A percentile compares a stretch with the other conserved stretches of the same genome.
These are phyloP conservation scores for Thinocorus orbignyianus DNA, from an alignment of 2,113 vertebrate species.

Conservation along the genomic window DNA sequence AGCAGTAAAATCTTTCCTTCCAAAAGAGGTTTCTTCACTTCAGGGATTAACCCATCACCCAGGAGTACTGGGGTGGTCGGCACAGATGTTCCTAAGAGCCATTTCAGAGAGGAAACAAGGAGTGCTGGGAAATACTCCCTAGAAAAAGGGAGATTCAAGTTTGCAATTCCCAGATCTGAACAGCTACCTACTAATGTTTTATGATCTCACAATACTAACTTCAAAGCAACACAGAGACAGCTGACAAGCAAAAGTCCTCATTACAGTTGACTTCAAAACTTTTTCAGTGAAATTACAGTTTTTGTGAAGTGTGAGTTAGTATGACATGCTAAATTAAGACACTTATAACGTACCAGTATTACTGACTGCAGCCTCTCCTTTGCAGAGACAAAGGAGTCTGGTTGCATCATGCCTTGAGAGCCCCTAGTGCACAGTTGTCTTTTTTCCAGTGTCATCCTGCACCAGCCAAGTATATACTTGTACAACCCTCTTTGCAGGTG, in stretches of 20 bases:
- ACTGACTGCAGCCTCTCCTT: not conserved
- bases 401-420: not conserved
- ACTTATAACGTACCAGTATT: not conserved
- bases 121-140: not conserved
- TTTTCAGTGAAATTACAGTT: not conserved
- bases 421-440: not conserved
- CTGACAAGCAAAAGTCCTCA: not conserved
- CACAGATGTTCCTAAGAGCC: not conserved
- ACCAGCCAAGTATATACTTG: not conserved
- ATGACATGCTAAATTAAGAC: not conserved
- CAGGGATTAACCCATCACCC: not conserved
- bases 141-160: not conserved
- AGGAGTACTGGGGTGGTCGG: not conserved
- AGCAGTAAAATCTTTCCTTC: not conserved
- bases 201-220: not conserved
- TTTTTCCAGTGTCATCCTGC: not conserved
- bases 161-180: not conserved
- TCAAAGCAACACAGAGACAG: not conserved
- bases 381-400: not conserved
- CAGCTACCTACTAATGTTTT: not conserved
- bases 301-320: not conserved
- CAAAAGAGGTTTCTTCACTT: not conserved
- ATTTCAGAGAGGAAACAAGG: not conserved
- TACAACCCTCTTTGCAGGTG: not conserved
- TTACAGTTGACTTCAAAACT: not conserved